A percentile compares a stretch with the other conserved stretches of the same genome.
Evolutionary conservation across 30 jellyfish, hydroid and myxozoan genomes (phyloP).

Genomic region (Aurelia aurita): DNA sequence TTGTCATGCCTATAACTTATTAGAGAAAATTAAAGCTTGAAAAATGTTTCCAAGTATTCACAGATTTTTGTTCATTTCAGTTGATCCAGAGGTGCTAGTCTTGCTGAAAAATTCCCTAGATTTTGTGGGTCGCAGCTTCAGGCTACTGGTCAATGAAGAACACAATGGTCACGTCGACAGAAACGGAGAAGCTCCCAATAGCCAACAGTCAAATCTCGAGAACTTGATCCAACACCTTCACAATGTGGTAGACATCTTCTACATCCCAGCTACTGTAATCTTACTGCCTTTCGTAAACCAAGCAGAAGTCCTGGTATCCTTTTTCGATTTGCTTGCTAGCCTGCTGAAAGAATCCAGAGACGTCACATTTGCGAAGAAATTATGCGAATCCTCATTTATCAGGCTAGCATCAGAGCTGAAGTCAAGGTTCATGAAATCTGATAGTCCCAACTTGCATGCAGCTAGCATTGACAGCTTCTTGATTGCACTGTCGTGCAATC

Average conservation of each 20-base stretch:
- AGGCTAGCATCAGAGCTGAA: slow-evolving; percentile 71
- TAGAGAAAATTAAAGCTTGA: no score
- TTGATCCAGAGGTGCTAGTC: slow-evolving; percentile 17
- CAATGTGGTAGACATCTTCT: slow-evolving; percentile 40
- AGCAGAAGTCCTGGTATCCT: slow-evolving; percentile 8
- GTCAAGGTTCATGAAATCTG: background rate
- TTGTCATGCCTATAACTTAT: no score
- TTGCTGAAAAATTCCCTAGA: slow-evolving; percentile 9
- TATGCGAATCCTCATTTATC: slow-evolving; percentile 75
- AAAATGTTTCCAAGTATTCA: no score
- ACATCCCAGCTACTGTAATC: slow-evolving; percentile 73
- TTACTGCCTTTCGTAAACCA: slow-evolving; percentile 40
- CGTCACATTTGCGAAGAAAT: slow-evolving; percentile 59
- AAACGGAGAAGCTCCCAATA: background rate
- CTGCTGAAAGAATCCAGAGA: slow-evolving; percentile 21
- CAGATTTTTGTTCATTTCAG: slow-evolving; percentile 7
- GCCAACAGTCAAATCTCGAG: background rate
- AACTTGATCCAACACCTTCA: background rate
- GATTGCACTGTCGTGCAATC: slow-evolving; percentile 22
- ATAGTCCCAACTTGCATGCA: background rate
- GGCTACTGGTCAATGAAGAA: background rate
- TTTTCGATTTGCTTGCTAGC: slow-evolving; percentile 55
- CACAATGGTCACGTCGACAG: background rate
- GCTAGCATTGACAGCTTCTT: slow-evolving; percentile 31
- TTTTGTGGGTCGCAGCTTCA: background rate